Conservation (phyloP, 2,113 vertebrate genomes). For the Eulemur macaco region DNA sequence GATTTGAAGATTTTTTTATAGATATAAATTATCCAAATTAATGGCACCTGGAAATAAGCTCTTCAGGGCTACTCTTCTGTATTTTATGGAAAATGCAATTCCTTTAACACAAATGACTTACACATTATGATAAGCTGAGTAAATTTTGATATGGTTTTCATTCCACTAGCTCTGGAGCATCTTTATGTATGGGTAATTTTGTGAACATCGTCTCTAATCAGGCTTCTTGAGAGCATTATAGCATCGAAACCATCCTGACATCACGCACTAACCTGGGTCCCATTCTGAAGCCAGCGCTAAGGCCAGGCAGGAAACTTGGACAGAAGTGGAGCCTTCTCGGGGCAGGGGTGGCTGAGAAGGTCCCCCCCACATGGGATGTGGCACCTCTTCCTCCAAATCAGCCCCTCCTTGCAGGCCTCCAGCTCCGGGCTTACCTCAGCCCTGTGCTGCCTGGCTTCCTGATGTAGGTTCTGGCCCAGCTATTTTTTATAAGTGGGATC, state of each 20-base stretch:
- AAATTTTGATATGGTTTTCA: not conserved
- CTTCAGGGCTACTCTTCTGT: not conserved
- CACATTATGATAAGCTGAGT: not conserved
- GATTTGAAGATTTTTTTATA: not conserved
- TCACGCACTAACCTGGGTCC: not conserved
- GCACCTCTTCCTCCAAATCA: not conserved
- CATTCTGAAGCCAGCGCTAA: too few species aligned
- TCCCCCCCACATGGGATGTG: not conserved
- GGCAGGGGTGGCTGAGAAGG: not conserved
- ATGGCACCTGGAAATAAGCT: not conserved
- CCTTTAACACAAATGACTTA: not conserved
- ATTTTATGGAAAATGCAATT: not conserved
- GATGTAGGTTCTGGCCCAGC: not conserved
- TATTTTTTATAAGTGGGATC: not conserved
- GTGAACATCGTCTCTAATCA: not conserved
- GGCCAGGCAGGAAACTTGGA: not conserved
- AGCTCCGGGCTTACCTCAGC: not conserved
- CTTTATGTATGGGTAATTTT: not conserved
- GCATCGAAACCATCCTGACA: not conserved
- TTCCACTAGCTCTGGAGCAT: not conserved
- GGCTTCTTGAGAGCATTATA: not conserved
- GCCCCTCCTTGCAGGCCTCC: accelerated
- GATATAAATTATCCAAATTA: not conserved
- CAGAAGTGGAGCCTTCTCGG: not conserved
- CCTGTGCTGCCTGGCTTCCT: not conserved